Conservation (phyloP, 35 echinoderm and acorn worm species). For the Lytechinus pictus region DNA sequence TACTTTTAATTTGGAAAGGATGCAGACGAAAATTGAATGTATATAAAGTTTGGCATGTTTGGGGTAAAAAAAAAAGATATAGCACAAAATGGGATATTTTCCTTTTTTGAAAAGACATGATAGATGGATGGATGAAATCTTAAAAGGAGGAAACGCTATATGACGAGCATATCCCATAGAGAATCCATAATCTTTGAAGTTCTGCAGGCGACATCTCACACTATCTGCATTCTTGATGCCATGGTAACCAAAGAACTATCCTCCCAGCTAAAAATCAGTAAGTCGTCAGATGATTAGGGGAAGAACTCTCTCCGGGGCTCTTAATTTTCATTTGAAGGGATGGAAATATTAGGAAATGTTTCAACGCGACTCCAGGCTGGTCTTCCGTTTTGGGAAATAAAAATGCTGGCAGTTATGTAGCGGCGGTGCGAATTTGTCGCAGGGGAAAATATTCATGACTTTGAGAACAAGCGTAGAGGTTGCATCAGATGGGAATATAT, state of each 20-base stretch:
- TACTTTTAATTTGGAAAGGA: too few relatives aligned
- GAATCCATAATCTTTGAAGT: not conserved
- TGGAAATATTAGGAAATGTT: conserved; percentile 14
- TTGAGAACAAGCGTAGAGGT: not conserved
- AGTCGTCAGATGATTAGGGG: conserved; percentile 10
- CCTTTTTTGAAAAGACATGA: not conserved
- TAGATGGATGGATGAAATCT: not conserved
- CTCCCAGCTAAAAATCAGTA: not conserved
- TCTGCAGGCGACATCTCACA: not conserved
- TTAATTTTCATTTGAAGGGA: not conserved
- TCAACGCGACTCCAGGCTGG: not conserved
- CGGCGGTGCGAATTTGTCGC: not conserved
- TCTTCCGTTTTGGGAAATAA: not conserved
- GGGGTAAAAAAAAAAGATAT: too few relatives aligned
- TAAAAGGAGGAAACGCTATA: not conserved
- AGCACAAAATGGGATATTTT: not conserved
- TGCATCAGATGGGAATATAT: not conserved
- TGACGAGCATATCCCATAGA: not conserved
- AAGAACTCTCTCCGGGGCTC: not conserved
- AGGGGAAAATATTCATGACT: not conserved
- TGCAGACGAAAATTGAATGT: too few relatives aligned
- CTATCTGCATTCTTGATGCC: not conserved
- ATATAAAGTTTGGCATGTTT: too few relatives aligned
- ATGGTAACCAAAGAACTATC: not conserved
- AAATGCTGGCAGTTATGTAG: not conserved